phyloP scores from a whole-genome alignment of 2,113 vertebrate species.

The mouse (Mus musculus) region DNA sequence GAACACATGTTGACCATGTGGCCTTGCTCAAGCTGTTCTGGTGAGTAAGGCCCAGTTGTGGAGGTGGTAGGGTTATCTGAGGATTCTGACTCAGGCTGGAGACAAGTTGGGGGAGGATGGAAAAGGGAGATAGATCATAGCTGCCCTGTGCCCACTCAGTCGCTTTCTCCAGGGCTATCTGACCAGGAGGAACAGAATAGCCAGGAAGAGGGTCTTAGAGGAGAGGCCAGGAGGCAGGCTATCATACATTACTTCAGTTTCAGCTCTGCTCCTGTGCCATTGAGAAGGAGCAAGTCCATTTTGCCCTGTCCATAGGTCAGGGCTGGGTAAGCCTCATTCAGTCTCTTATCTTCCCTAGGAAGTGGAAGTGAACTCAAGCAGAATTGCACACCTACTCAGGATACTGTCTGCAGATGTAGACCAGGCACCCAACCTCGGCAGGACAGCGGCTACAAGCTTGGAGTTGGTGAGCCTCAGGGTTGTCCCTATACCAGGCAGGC shows the following conservation, averaged over 20 bases:
- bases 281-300: not conserved
- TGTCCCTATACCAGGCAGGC: not conserved
- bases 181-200: not conserved
- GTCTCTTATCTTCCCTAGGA: not conserved
- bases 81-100: not conserved
- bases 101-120: not conserved
- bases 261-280: not conserved
- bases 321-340: not conserved
- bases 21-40: not conserved
- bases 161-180: not conserved
- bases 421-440: conserved; percentile 64
- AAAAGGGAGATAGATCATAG: not conserved
- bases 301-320: not conserved
- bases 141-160: fast-evolving
- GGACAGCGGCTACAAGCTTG: conserved; percentile 26
- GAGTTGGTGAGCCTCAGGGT: conserved; percentile 66
- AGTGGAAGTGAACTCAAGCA: conserved; percentile 62
- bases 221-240: not conserved
- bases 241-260: not conserved
- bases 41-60: not conserved
- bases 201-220: not conserved
- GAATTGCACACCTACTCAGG: not conserved
- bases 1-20: not conserved
- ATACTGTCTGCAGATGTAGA: conserved; percentile 70
- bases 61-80: too few relatives aligned